phyloP scores from a whole-genome alignment of 2,888 invertebrate genomes.

The Elysia crispata region DNA sequence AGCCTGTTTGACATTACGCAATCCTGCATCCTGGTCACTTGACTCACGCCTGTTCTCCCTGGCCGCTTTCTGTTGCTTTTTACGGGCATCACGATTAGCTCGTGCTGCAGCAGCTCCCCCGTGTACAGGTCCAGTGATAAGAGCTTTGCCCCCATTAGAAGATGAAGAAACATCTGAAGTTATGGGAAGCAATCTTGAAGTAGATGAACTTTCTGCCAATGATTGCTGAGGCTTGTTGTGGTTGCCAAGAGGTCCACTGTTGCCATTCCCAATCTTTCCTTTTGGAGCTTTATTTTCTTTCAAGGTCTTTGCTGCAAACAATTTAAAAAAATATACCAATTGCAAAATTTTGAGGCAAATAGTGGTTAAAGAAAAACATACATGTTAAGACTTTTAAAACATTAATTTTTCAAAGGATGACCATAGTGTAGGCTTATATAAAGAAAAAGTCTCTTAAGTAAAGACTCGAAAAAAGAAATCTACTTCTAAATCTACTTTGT shows the following conservation, averaged over 20 bases:
- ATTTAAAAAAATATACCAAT: no score
- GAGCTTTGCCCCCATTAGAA: background rate
- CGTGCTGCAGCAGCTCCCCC: conserved; percentile 37
- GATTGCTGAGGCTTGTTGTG: conserved; percentile 7
- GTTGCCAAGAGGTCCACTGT: no score
- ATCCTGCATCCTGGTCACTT: conserved; percentile 34
- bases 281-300: conserved; percentile 15
- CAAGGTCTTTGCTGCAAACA: background rate
- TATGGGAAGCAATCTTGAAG: conserved; percentile 38
- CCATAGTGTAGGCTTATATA: no score
- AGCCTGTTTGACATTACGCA: conserved; percentile 42
- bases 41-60: conserved; percentile 42
- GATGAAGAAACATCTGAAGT: conserved; percentile 7
- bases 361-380: background rate
- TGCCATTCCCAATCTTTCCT: conserved; percentile 26
- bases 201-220: background rate
- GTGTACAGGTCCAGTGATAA: background rate
- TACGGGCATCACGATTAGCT: conserved; percentile 43
- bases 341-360: background rate
- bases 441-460: no score
- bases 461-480: no score
- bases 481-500: no score
- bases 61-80: conserved; percentile 42
- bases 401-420: no score
- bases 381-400: background rate